Base-by-base conservation (phyloP, 2,797 vertebrate species). In the Sorex maritimensis region DNA sequence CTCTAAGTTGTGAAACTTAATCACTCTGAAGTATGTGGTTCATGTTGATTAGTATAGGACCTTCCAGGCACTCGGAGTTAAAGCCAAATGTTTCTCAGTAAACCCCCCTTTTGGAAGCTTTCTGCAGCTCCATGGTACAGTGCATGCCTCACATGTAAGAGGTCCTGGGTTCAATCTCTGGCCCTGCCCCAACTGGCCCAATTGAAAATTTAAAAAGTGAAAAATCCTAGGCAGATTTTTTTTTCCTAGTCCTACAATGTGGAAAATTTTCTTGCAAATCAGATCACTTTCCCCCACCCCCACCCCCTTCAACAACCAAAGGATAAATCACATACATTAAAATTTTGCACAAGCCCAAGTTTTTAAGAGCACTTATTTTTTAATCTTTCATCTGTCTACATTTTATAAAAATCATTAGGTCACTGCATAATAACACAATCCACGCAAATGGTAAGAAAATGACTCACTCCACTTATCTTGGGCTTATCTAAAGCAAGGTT, bases 291-390 rank as follows among this genome's bases (percentile, higher is more conserved):
- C 34, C n/a, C 44, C 23, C 93, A 19, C n/a, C 38, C 46, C 13
- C 24, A 24, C 21, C 17, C 65, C 24, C 63, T 24, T 11, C 65
- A 67, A 61, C 24, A 85, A 63, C 15, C 67, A 26, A 68, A 74
- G 49, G 30, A 71, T 75, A 92, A 74, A 86, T 79, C 21, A 69
- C 13, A 88, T 2, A 14, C 26, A 46, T 63, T 79, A 86, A 63
- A 86, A 94, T 41, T 86, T 65, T 89, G 38, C 17, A 79, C 38
- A 92, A 86, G 58, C 82, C 17, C 78, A 23, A 26, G 73, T 86
- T 91, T 49, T 86, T 87, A 52, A 95, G 72, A 84, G 38, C 28
- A 89, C n/a, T 86, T 72, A 61, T 61, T 71, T 74, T 90, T 63
- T 83, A 61, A 52, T 52, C 13, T 61, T 23, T 61, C 15, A 21